Base-by-base conservation (phyloP, 2,888 invertebrate genomes). In the Lissocephala sabroskyi region DNA sequence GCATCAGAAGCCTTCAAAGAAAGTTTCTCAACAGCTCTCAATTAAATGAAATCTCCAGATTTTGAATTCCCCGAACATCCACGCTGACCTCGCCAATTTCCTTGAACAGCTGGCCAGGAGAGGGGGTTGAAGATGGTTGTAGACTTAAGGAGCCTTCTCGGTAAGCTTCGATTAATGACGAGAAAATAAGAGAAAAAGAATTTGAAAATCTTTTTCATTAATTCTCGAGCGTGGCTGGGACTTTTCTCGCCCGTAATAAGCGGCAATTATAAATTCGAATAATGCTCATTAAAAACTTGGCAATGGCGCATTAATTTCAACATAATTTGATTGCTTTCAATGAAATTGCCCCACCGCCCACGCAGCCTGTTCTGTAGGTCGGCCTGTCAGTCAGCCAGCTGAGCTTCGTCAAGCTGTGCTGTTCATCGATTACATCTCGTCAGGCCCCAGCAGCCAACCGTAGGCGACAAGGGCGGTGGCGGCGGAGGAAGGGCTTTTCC, bases 381-480 rank as follows among this genome's bases (percentile, higher is more conserved):
- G 58, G 49, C 32, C 46, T 45, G 26, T 26, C 49, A 56, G 60
- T 55, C 52, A 47, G 18, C 6, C 41, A 57, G 49, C 43, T 55
- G 36, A 59, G 64, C 51, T 41, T 32, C 18, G 48, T 51, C 66
- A 62, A 56, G 71, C 60, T 52, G 51, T 47, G 51, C 53, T 56
- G 70, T 35, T 65, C 67, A 75, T 68, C 75, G 76, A 75, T 75
- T 68, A 63, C 76, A 66, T 49, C 62, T 74, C 61, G 52, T 48
- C 62, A 52, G 42, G 66, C 62, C 48, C 52, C 51, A 42, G 42
- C 50, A 36, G 46, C 51, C 55, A 18, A 19, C 18, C 39, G 11
- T 32, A 6, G 39, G n/a, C n/a, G n/a, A n/a, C n/a, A n/a, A n/a
- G n/a, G n/a, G 9, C 3, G 3, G 17, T 16, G 13, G 32, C n/a